phyloP scores from a whole-genome alignment of 1,140 invertebrate species.

The Anastatus disparis region DNA sequence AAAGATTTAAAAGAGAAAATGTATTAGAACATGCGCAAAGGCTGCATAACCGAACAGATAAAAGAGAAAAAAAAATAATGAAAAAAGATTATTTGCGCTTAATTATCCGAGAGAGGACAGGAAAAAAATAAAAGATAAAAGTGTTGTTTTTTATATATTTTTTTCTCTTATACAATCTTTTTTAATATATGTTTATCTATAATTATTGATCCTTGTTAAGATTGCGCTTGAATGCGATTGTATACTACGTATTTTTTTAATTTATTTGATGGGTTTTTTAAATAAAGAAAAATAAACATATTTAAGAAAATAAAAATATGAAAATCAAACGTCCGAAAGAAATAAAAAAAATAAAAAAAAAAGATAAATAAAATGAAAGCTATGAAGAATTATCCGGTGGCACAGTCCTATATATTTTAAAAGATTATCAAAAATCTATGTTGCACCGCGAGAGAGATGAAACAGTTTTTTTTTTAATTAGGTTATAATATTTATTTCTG shows the following conservation, averaged over 20 bases:
- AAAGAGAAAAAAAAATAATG: too few species aligned
- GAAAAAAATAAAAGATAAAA: too few species aligned
- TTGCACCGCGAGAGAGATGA: not conserved
- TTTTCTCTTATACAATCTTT: conserved; percentile 15
- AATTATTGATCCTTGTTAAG: conserved; percentile 12
- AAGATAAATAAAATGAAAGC: too few species aligned
- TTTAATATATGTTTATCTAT: conserved; percentile 26
- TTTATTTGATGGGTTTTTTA: not conserved
- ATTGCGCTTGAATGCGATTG: conserved; percentile 1
- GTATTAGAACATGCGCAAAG: too few species aligned
- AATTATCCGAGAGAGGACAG: not conserved
- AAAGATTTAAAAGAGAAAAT: too few species aligned
- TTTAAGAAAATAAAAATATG: too few species aligned
- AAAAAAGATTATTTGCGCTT: too few species aligned
- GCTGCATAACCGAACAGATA: too few species aligned
- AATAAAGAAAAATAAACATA: not conserved
- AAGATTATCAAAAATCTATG: not conserved
- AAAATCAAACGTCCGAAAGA: conserved; percentile 13
- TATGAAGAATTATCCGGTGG: too few species aligned
- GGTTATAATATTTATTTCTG: too few species aligned
- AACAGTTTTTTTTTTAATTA: not conserved
- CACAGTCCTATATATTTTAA: conserved; percentile 22
- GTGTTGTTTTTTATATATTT: conserved; percentile 12
- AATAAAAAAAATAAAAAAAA: not conserved
- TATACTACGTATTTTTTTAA: conserved; percentile 4